Percentiles rank a stretch among this genome's conserved stretches.
Conservation (phyloP, 2,113 vertebrate species). For the Misgurnus anguillicaudatus region DNA sequence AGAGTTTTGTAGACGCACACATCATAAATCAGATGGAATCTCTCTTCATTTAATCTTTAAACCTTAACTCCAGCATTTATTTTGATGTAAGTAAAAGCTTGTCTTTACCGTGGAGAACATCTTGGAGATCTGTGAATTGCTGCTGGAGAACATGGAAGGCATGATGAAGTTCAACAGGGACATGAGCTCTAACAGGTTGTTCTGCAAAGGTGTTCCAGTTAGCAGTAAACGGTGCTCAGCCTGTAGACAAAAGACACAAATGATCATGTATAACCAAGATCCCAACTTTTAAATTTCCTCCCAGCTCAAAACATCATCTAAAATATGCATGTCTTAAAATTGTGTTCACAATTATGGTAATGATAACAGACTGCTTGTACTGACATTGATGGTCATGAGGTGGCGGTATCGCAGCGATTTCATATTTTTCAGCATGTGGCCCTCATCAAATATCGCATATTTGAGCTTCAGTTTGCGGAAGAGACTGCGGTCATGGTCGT, state of each 20-base stretch:
- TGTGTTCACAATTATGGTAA: not conserved
- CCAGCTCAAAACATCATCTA: too few species aligned
- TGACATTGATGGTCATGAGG: slow-evolving; percentile 95
- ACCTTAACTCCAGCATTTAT: not conserved
- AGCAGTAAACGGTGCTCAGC: slow-evolving; percentile 89
- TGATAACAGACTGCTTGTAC: slow-evolving; percentile 51
- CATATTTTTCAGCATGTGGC: slow-evolving; percentile 99
- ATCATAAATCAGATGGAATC: too few species aligned
- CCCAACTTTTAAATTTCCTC: too few species aligned
- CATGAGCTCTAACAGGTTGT: slow-evolving; percentile 94
- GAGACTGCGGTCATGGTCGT: slow-evolving; percentile 84
- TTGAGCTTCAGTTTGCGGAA: slow-evolving; percentile 85
- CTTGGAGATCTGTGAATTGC: slow-evolving; percentile 88
- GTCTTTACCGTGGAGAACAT: slow-evolving; percentile 90
- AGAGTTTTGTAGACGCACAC: not conserved
- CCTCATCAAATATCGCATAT: slow-evolving; percentile 96
- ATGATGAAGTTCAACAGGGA: slow-evolving; percentile 98
- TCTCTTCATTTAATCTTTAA: too few species aligned
- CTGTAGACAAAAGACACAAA: slow-evolving; percentile 64
- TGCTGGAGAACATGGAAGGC: slow-evolving; percentile 97
- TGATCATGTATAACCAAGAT: not conserved
- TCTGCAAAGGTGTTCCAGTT: slow-evolving; percentile 95
- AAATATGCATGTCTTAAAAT: not conserved
- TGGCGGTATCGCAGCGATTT: slow-evolving; percentile 90
- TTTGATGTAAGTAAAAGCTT: too few species aligned